Evolutionary conservation across 2,797 vertebrate species (phyloP).

Genomic region (Intellagama lesueurii): DNA sequence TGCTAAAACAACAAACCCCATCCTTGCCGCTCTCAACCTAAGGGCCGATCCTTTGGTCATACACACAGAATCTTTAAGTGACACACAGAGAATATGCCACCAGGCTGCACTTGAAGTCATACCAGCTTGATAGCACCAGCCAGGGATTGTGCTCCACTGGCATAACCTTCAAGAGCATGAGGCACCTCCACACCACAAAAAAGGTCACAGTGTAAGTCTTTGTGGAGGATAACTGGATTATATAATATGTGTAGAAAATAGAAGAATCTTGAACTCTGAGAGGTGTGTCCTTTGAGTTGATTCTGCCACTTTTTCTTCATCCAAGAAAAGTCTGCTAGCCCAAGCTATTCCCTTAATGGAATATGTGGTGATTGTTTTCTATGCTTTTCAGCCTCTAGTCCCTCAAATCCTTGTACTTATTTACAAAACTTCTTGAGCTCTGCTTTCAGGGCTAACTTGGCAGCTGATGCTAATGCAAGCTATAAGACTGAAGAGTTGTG

Average conservation of each 20-base stretch:
- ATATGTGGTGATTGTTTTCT: background rate
- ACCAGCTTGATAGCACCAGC: too few relatives aligned
- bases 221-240: background rate
- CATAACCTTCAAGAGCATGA: too few relatives aligned
- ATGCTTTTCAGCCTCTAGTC: background rate
- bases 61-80: too few relatives aligned
- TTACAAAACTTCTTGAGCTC: conserved; percentile 20
- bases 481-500: conserved; percentile 32
- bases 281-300: background rate
- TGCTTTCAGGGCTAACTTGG: background rate
- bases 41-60: too few relatives aligned
- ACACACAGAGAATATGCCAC: too few relatives aligned
- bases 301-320: background rate
- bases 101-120: too few relatives aligned
- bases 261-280: background rate
- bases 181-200: too few relatives aligned
- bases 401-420: conserved; percentile 4
- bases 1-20: too few relatives aligned
- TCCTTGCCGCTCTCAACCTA: too few relatives aligned
- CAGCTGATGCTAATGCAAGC: conserved; percentile 12
- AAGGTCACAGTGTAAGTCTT: too few relatives aligned
- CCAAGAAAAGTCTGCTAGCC: background rate
- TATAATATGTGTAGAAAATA: background rate
- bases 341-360: background rate
- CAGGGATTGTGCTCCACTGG: too few relatives aligned